Conservation (phyloP, 2,888 invertebrate genomes). For the Drosophila infuscata region DNA sequence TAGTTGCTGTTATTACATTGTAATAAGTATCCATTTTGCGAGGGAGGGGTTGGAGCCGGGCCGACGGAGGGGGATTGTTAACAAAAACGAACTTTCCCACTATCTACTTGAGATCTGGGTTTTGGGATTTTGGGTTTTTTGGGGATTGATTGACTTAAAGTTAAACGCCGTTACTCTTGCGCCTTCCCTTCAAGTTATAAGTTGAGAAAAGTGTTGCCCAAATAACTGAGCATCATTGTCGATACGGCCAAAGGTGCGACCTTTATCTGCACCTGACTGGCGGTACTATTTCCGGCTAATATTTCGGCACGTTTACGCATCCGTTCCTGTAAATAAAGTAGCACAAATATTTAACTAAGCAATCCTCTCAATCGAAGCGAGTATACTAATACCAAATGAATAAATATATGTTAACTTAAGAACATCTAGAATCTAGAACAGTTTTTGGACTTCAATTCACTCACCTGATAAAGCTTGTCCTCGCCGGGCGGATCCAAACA, state of each 20-base stretch:
- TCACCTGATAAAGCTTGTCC: slow-evolving; percentile 87
- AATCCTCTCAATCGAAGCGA: neutral
- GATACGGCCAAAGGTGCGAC: slow-evolving; percentile 82
- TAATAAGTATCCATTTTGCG: slow-evolving; percentile 56
- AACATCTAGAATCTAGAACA: neutral
- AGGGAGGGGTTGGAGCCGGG: neutral
- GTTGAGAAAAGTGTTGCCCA: slow-evolving; percentile 80
- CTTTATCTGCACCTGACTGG: slow-evolving; percentile 53
- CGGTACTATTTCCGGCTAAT: slow-evolving; percentile 87
- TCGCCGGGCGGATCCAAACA: slow-evolving; percentile 92
- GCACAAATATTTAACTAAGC: neutral
- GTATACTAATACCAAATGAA: neutral
- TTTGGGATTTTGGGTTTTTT: neutral
- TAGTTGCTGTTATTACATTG: slow-evolving; percentile 61
- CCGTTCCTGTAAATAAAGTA: slow-evolving; percentile 83
- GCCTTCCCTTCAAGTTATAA: slow-evolving; percentile 82
- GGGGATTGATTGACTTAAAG: slow-evolving; percentile 23
- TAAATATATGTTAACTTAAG: neutral
- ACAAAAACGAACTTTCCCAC: slow-evolving; percentile 52
- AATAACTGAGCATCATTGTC: slow-evolving; percentile 79
- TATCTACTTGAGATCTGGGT: slow-evolving; percentile 40
- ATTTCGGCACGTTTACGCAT: slow-evolving; percentile 87
- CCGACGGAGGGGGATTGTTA: slow-evolving; percentile 32
- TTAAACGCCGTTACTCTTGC: slow-evolving; percentile 36
- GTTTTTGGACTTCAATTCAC: neutral